Evolutionary conservation across 2,113 vertebrate species (phyloP).

Genomic region (Notothenia rossii): DNA sequence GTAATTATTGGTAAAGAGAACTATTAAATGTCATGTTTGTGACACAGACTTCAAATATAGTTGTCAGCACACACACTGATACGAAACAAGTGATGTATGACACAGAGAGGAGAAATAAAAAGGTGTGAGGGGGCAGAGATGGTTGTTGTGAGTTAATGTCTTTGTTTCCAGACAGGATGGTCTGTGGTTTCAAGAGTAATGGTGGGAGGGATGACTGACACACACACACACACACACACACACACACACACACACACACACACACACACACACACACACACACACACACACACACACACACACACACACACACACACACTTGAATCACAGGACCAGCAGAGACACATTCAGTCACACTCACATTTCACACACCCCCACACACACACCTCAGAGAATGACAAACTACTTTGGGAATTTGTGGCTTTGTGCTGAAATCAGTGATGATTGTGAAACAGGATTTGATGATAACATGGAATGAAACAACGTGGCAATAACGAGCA

Average conservation of each 20-base stretch:
- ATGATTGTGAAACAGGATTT: constrained; percentile 30
- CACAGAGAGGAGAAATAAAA: constrained; percentile 25
- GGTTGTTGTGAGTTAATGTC: constrained; percentile 56
- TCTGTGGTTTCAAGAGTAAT: constrained; percentile 72
- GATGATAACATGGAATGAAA: constrained; percentile 19
- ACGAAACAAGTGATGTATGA: constrained; percentile 28
- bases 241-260: constrained; percentile 32
- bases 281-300: constrained; percentile 45
- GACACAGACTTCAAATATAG: constrained; percentile 19
- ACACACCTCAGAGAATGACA: constrained; percentile 54
- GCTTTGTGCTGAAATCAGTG: constrained; percentile 29
- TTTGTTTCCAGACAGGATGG: constrained; percentile 65
- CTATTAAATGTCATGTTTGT: constrained; percentile 24
- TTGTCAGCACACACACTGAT: constrained; percentile 25
- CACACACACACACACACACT: constrained; percentile 54
- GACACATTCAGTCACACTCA: constrained; percentile 58
- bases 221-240: constrained; percentile 40
- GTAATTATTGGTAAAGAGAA: constrained; percentile 21
- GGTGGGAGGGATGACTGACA: constrained; percentile 68
- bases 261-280: constrained; percentile 63
- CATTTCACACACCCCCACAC: constrained; percentile 66
- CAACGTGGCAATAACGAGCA: not conserved
- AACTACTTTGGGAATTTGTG: constrained; percentile 54
- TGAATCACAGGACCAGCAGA: constrained; percentile 69
- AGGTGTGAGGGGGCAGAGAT: constrained; percentile 41